Base-by-base conservation (phyloP, 2,888 invertebrate genomes). In the Tetragonula carbonaria region DNA sequence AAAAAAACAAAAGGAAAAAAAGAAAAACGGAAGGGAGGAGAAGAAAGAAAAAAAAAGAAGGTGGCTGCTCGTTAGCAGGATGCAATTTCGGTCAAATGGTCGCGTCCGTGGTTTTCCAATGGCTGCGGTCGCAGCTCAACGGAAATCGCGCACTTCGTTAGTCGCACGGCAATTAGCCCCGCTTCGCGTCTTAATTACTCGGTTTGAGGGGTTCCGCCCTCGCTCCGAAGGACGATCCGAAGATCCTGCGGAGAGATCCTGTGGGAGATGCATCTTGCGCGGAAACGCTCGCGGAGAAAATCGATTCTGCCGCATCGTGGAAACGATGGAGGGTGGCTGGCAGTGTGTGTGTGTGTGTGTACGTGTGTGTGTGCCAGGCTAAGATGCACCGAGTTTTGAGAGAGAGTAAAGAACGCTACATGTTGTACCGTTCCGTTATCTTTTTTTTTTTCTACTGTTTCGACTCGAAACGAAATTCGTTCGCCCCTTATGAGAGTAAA, bases 81-180 rank as follows among this genome's bases (percentile, higher is more conserved):
- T 51, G 74, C 74, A 79, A 79, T 79, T 79, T 71, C 45, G 74
- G 65, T 28, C 28, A 68, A 76, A 68, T 70, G 68, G 59, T 21
- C 67, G 66, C 23, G 59, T 63, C 65, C 51, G 28, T 53, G 51
- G 66, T 63, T 74, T 65, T 51, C 33, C 51, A 11, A 74, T 65
- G 78, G 57, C 50, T 50, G 55, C 38, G n/a, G 59, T 51, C 65
- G 28, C 21, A 21, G 65, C 33, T 59, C 53, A 14, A 28, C 28
- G 63, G 75, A 68, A 79, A 79, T 75, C 79, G 75, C 68, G 62
- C 75, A 62, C 68, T 79, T 79, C 75, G 80, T 80, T 80, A 80
- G 70, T 50, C 33, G 66, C 80, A 33, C 68, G 62, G 75, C 76
- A 80, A 80, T 80, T 80, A 80, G 70, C 70, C 62, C 18, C 67